Evolutionary conservation across 2,113 vertebrate species (phyloP).

Genomic region (Neotoma lepida): DNA sequence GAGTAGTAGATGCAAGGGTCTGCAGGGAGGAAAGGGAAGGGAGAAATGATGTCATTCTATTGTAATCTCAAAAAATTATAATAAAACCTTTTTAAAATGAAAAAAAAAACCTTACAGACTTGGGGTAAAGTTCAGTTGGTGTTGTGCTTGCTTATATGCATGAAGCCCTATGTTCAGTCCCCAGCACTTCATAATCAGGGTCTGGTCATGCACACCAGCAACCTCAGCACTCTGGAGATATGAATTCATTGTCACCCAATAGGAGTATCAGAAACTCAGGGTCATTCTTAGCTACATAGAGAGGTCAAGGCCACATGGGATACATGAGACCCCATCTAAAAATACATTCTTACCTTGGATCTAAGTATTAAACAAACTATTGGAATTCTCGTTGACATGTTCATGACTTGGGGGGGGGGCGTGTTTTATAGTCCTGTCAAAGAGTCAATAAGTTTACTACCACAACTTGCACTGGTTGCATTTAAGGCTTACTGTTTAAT

Average conservation of each 20-base stretch:
- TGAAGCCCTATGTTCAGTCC: background rate
- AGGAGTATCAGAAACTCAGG: too few relatives aligned
- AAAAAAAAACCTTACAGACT: background rate
- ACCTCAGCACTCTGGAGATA: too few relatives aligned
- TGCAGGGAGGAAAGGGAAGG: background rate
- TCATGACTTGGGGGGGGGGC: background rate
- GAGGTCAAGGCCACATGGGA: background rate
- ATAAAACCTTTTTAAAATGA: background rate
- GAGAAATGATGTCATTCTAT: background rate
- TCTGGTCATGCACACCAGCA: background rate
- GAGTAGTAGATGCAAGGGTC: background rate
- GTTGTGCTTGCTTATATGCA: background rate
- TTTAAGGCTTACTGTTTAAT: background rate
- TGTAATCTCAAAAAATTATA: background rate
- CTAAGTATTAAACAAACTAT: background rate
- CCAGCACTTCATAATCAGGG: background rate
- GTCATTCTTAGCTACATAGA: too few relatives aligned
- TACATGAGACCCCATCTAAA: background rate
- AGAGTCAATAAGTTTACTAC: background rate
- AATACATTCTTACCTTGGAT: background rate
- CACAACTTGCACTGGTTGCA: background rate
- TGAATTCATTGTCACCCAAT: background rate
- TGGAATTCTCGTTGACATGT: background rate
- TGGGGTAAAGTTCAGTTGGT: background rate
- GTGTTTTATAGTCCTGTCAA: slow-evolving; percentile 5